Percentiles rank a stretch among this genome's conserved stretches.
phyloP scores from a whole-genome alignment of 2,797 vertebrate genomes.

The Microctenopoma stevenorrisi region DNA sequence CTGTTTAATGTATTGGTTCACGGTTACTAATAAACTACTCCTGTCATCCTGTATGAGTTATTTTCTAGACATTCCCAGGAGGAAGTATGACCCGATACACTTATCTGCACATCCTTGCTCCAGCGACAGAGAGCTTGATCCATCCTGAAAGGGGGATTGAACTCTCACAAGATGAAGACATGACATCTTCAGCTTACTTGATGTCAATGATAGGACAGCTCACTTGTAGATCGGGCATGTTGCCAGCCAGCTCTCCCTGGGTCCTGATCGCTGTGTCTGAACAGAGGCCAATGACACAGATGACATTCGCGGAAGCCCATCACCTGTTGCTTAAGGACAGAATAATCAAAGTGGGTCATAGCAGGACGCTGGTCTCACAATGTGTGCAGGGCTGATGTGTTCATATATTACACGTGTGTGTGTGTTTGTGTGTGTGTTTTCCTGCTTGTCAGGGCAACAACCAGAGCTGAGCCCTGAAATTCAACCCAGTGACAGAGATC shows the following conservation, averaged over 20 bases:
- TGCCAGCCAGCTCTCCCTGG: slow-evolving; percentile 77
- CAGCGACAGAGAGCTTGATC: slow-evolving; percentile 74
- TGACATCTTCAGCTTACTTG: slow-evolving; percentile 79
- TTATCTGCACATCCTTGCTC: slow-evolving; percentile 68
- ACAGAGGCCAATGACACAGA: slow-evolving; percentile 73
- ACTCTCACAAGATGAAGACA: slow-evolving; percentile 82
- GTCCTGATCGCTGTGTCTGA: slow-evolving; percentile 70
- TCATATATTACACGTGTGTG: slow-evolving; percentile 34
- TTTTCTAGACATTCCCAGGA: slow-evolving; percentile 56
- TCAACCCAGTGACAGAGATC: slow-evolving; percentile 76
- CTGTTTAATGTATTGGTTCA: slow-evolving; percentile 31
- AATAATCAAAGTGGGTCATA: slow-evolving; percentile 77
- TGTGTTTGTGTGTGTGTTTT: slow-evolving; percentile 27
- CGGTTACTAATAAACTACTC: slow-evolving; percentile 40
- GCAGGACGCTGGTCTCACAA: slow-evolving; percentile 44
- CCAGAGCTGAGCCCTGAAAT: slow-evolving; percentile 72
- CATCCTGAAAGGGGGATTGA: slow-evolving; percentile 77
- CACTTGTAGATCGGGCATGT: slow-evolving; percentile 81
- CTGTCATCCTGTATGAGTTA: slow-evolving; percentile 32
- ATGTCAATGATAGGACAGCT: slow-evolving; percentile 82
- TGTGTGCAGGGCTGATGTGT: slow-evolving; percentile 43
- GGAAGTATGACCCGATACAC: slow-evolving; percentile 62
- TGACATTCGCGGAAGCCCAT: slow-evolving; percentile 73
- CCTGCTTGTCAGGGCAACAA: slow-evolving; percentile 61
- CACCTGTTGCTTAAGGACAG: slow-evolving; percentile 81